Evolutionary conservation across 2,888 invertebrate species (phyloP), one percentile per base, ranked within the genome.

Genomic region (Pardosa pseudoannulata): DNA sequence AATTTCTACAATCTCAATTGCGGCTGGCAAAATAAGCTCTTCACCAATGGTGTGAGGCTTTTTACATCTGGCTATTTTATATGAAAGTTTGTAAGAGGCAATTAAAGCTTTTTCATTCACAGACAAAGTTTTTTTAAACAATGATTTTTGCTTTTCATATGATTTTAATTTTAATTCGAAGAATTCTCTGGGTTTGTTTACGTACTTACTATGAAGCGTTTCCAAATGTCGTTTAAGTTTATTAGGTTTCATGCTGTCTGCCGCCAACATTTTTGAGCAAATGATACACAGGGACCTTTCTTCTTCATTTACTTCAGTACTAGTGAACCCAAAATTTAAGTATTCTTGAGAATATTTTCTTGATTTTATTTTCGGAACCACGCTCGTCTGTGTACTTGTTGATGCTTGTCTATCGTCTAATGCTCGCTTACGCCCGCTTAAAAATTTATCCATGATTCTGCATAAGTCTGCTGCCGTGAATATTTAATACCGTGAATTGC

Each of bases 1-100:
- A 68, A 27, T 71, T 71, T 71, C 71, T 71, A 46, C 71, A 71
- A 29, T 71, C 71, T 64, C 39, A 79, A 79, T 79, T 64, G 62
- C 79, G 36, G 79, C 79, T 79, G 79, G 79, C 79, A 79, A 79
- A 79, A 79, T 71, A 79, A 71, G 71, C 79, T 79, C 39, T 79
- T 79, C 79, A 62, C 71, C 71, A 79, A 79, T 62, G 79, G 79
- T 79, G 79, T 79, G 79, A 79, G 71, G 71, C 29, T 71, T 71
- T 70, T 79, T 70, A 79, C 79, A 79, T 70, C 79, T 79, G 70
- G 71, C 70, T 79, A 79, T 79, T 79, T 79, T 79, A 79, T 70
- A 79, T 71, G 70, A 62, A 68, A 79, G 62, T 70, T 79, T 79
- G 70, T 71, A 70, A 62, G 29, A 79, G 13, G 56, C 70, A 78